phyloP scores from a whole-genome alignment of 1,140 invertebrate genomes.

The Ditylenchus dipsaci region DNA sequence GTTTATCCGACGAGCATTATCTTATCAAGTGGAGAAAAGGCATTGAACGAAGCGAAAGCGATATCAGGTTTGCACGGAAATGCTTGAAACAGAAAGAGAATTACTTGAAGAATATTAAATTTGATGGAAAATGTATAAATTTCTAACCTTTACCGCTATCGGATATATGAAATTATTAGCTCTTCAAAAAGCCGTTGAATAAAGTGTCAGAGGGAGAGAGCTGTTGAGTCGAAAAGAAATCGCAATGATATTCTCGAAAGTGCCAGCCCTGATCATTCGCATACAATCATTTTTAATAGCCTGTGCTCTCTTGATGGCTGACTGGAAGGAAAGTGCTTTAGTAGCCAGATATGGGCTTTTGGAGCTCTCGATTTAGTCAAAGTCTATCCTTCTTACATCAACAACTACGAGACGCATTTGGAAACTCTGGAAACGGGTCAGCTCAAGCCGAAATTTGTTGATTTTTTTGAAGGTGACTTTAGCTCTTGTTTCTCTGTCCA shows the following conservation, averaged over 20 bases:
- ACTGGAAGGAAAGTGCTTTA: neutral
- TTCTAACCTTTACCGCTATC: neutral
- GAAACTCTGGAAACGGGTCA: constrained; percentile 24
- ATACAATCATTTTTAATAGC: constrained; percentile 16
- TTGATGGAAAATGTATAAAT: constrained; percentile 16
- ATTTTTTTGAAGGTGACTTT: constrained; percentile 31
- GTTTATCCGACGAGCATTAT: no score
- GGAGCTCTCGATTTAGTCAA: neutral
- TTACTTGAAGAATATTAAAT: constrained; percentile 26
- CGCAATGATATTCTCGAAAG: constrained; percentile 22
- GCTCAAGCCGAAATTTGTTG: constrained; percentile 24
- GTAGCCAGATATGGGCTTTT: constrained; percentile 30
- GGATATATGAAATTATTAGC: constrained; percentile 12
- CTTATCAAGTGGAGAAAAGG: neutral
- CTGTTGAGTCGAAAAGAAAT: constrained; percentile 30
- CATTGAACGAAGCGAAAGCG: constrained; percentile 18
- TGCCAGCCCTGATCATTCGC: constrained; percentile 19
- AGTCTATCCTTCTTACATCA: constrained; percentile 35
- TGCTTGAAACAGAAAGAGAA: constrained; percentile 37
- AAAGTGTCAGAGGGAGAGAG: neutral
- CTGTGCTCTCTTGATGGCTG: neutral
- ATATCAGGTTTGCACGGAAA: constrained; percentile 32
- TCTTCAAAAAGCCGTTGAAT: constrained; percentile 31
- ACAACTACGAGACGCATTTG: constrained; percentile 27
- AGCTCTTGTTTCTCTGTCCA: no score